Evolutionary conservation across 1,140 invertebrate genomes (phyloP).

Genomic region (Drosophila saltans): DNA sequence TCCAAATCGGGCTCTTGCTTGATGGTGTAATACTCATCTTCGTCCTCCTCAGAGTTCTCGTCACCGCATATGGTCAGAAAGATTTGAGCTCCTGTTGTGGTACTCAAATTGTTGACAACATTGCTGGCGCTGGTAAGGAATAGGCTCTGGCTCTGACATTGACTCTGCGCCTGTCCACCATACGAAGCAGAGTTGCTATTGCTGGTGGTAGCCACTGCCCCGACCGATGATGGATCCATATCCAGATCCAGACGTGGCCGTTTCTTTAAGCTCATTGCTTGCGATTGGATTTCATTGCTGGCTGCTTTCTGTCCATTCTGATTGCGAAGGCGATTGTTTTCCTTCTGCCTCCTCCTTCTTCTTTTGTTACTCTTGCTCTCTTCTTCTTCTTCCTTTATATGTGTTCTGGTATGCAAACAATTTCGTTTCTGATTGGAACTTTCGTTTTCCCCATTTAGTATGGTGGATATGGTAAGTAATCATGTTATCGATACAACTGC

Average conservation of each 20-base stretch:
- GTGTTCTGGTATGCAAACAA: constrained; percentile 9
- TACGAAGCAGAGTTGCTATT: not conserved
- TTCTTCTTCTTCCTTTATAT: not conserved
- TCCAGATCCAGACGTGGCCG: constrained; percentile 70
- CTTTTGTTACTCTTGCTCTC: not conserved
- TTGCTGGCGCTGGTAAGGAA: constrained; percentile 54
- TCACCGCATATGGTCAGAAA: constrained; percentile 78
- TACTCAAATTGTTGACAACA: constrained; percentile 29
- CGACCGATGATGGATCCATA: constrained; percentile 22
- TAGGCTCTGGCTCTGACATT: constrained; percentile 45
- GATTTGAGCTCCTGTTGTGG: constrained; percentile 57
- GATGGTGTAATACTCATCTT: constrained; percentile 75
- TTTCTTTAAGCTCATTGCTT: constrained; percentile 64
- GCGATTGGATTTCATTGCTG: constrained; percentile 1
- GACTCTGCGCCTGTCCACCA: constrained; percentile 26
- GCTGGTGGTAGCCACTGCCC: constrained; percentile 22
- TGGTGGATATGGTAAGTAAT: not conserved
- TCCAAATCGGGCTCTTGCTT: constrained; percentile 73
- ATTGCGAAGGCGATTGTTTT: constrained; percentile 5
- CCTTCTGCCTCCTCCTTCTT: not conserved
- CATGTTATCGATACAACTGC: not conserved
- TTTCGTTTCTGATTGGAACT: not conserved
- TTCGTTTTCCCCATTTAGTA: not conserved
- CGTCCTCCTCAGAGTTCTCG: constrained; percentile 63
- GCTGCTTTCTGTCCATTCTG: constrained; percentile 10